Conservation (phyloP, 2,797 vertebrate species). For the Hapalemur alaotrensis region DNA sequence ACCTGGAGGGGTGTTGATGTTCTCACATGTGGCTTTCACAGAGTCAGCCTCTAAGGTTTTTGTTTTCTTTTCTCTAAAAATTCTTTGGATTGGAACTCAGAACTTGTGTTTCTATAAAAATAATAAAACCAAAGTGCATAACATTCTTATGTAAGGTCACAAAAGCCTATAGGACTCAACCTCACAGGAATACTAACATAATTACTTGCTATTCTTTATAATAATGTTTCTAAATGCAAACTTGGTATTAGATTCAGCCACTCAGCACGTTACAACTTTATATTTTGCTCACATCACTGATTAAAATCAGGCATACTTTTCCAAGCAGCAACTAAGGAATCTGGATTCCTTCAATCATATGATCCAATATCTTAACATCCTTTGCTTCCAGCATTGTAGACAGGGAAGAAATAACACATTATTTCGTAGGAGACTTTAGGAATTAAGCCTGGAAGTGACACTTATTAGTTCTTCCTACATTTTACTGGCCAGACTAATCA, state of each 20-base stretch:
- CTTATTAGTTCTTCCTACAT: background rate
- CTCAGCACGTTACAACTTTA: background rate
- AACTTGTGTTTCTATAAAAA: background rate
- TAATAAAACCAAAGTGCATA: background rate
- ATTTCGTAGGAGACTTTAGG: background rate
- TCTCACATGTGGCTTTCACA: background rate
- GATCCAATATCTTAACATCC: background rate
- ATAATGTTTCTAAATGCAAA: background rate
- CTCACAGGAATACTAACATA: background rate
- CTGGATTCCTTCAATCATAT: background rate
- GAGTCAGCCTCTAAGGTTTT: background rate
- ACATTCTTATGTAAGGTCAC: background rate
- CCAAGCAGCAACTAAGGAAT: background rate
- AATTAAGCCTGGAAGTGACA: background rate
- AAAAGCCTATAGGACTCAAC: background rate
- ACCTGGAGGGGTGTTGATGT: background rate
- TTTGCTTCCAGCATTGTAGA: slow-evolving; percentile 18
- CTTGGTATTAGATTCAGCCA: background rate
- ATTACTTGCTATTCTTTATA: background rate
- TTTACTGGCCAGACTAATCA: background rate
- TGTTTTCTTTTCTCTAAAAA: slow-evolving; percentile 10
- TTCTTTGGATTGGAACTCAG: background rate
- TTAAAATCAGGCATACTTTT: background rate
- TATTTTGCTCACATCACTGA: background rate
- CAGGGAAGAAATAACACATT: background rate